Base-by-base conservation (phyloP, 2,113 vertebrate species). In the Nycticebus coucang region DNA sequence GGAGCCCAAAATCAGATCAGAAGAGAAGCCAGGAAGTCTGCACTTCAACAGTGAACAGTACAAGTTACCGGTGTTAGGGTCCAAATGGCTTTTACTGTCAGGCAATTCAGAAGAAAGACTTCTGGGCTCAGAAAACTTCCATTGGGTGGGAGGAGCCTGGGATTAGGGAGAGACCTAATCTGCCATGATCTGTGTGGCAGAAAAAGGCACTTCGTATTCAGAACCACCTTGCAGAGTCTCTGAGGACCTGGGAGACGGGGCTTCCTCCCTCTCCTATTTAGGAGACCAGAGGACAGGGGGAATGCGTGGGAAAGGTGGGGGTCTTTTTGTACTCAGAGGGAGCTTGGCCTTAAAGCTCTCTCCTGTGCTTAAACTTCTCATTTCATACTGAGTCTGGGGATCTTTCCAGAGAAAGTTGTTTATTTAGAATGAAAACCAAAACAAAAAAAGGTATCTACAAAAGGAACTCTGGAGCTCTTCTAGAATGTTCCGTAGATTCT, bases 191-290 rank as follows among this genome's bases (percentile, higher is more conserved):
- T 17, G n/a, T 7, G 24, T 30, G 50, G 33, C 22, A 35, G 45
- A n/a, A 66, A 64, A 57, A 71, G 30, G 91, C 55, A 30, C 55
- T 64, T 55, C 15, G 35, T 35, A 75, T 18, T 35, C 2, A 74
- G 22, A 74, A 53, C 17, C 2, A 0, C 9, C 28, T 2, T 18
- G 19, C 2, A 28, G 41, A 62, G 30, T 2, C 59, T n/a, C 53
- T 28, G 74, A n/a, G 15, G 10, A 28, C 26, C n/a, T 62, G 28
- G 28, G 45, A 11, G 1, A 17, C 50, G 30, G 50, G 5, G 4
- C 55, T 57, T 6, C 33, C 13, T 37, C 28, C 7, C 14, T 57
- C 4, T 6, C 21, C 2, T 8, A 55, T 74, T 72, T 55, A 71
- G 45, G 41, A 55, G 24, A 45, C 14, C 0, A 17, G 45, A 33